These are phyloP conservation scores for Pelodiscus sinensis DNA, from an alignment of 2,113 vertebrate species.

Conservation along the genomic window DNA sequence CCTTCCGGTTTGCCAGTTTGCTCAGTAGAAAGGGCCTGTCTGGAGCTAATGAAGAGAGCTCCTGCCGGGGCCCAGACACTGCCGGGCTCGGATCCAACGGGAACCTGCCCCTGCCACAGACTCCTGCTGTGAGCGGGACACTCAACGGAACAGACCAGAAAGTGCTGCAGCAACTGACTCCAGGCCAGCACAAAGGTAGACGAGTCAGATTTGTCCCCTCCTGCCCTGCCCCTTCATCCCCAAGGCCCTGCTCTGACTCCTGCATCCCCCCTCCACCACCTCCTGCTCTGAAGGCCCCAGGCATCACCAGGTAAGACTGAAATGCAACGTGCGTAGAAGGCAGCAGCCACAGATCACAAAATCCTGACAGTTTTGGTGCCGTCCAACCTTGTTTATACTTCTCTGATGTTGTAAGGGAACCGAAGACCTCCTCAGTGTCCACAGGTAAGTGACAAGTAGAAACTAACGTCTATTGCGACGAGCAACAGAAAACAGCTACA, in stretches of 20 bases:
- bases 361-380: neutral
- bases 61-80: neutral
- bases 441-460: neutral
- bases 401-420: neutral
- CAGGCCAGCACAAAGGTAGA: slow-evolving; percentile 57
- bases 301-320: too few species aligned
- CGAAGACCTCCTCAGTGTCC: neutral
- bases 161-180: neutral
- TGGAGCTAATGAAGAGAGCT: fast-evolving
- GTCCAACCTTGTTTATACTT: neutral
- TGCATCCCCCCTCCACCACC: too few species aligned
- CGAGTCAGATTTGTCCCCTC: neutral
- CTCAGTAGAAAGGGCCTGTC: slow-evolving; percentile 21
- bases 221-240: neutral
- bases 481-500: neutral
- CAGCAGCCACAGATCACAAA: neutral
- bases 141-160: fast-evolving
- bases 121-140: neutral
- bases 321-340: neutral
- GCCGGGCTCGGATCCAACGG: neutral
- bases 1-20: slow-evolving; percentile 61
- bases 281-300: too few species aligned
- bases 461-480: neutral
- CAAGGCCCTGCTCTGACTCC: too few species aligned
- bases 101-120: neutral